Evolutionary conservation across 2,113 vertebrate species (phyloP), one percentile per base, ranked within the genome.

Genomic region (Rhinoderma darwinii): DNA sequence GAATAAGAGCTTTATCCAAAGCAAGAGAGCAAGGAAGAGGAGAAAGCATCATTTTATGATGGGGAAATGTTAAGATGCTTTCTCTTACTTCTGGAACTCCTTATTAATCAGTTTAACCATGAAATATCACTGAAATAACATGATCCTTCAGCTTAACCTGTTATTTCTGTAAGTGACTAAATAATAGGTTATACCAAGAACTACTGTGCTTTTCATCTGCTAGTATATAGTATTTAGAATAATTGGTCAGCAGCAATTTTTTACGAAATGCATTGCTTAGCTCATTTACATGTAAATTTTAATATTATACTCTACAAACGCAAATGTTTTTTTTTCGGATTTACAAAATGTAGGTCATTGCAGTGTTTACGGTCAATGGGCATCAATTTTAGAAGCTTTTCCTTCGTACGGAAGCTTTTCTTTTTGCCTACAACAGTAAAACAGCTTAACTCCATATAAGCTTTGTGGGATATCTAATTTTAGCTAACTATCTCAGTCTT

Each of bases 341-440:
- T 56, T 78, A 25, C n/a, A 22, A 84, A 75, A 72, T 72, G n/a
- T 84, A 83, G 74, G 82, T 84, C 82, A 88, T 18, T 22, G 30
- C 82, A 41, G 35, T 68, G 56, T n/a, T 27, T n/a, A 84, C 59
- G 63, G 83, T 84, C 70, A 66, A 39, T 44, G 85, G 56, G 30
- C 79, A 68, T 88, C 76, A 8, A 41, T 56, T 47, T 75, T 63
- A 66, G 61, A 75, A 84, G 50, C 73, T 75, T 75, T 74, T 84
- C 32, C 70, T 59, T 30, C 27, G n/a, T 20, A 15, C 35, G 35
- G 30, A 68, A 32, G 63, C 63, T 68, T 32, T 68, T 68, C 17
- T 68, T 32, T 68, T 68, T 68, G 63, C 63, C 63, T 35, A 68
- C 56, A 61, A n/a, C 63, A 35, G 63, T 35, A 35, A 68, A 68